Conservation (phyloP, 2,888 invertebrate genomes). For the Aradus depressus region DNA sequence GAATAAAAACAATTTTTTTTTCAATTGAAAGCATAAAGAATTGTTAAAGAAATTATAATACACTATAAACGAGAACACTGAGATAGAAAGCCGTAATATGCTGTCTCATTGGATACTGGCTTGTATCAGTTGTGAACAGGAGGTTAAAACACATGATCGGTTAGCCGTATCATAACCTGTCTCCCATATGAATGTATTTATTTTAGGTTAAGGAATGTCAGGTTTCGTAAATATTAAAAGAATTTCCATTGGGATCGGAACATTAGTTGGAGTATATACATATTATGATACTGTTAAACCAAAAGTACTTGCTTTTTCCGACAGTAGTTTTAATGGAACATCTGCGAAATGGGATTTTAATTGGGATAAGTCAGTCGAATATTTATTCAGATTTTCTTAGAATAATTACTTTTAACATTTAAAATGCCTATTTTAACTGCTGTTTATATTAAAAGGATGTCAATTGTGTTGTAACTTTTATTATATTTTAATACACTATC, state of each 20-base stretch:
- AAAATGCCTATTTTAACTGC: neutral
- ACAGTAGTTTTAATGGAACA: constrained; percentile 35
- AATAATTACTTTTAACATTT: neutral
- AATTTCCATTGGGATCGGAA: constrained; percentile 12
- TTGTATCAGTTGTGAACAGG: constrained; percentile 1
- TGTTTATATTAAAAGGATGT: neutral
- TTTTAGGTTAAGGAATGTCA: too few relatives aligned
- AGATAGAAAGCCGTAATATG: constrained; percentile 3
- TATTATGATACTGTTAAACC: constrained; percentile 3
- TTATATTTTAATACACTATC: constrained; percentile 1
- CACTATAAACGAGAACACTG: neutral
- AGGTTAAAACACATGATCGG: too few relatives aligned
- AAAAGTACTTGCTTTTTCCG: constrained; percentile 17
- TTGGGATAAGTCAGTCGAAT: constrained; percentile 70
- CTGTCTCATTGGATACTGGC: constrained; percentile 14
- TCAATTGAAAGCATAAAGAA: neutral
- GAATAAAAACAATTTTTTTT: neutral
- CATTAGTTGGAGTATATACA: constrained; percentile 8
- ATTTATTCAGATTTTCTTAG: neutral
- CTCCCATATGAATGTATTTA: too few relatives aligned
- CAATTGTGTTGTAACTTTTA: neutral
- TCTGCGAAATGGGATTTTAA: constrained; percentile 70
- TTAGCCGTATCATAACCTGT: too few relatives aligned
- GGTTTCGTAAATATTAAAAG: constrained; percentile 5
- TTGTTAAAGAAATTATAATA: neutral